These are phyloP conservation scores for Beris chalybata DNA, from an alignment of 2,888 invertebrate genomes.

Conservation along the genomic window DNA sequence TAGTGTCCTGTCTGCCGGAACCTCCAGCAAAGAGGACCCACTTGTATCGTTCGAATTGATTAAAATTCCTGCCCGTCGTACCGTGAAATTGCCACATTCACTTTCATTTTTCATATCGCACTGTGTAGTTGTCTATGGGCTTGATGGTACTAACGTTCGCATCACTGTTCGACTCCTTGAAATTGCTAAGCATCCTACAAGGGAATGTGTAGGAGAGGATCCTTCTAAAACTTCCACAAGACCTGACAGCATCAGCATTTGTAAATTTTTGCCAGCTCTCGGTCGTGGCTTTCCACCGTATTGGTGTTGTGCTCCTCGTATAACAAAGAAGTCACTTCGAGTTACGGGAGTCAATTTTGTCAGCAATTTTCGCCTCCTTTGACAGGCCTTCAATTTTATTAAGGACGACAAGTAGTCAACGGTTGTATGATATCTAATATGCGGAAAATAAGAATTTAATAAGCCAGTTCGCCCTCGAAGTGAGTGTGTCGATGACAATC, in stretches of 20 bases:
- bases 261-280: conserved; percentile 11
- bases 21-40: conserved; percentile 14
- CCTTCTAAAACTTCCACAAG: background rate
- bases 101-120: conserved; percentile 38
- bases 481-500: no score
- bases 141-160: no score
- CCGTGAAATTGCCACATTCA: conserved; percentile 38
- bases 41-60: conserved; percentile 37
- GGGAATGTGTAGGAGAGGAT: background rate
- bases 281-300: background rate
- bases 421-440: conserved; percentile 15
- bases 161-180: no score
- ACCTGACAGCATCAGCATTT: conserved; percentile 21
- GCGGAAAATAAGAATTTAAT: conserved; percentile 34
- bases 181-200: no score
- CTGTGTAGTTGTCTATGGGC: background rate
- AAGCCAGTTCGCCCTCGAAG: conserved; percentile 1
- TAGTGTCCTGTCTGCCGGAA: background rate
- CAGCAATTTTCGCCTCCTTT: conserved; percentile 36
- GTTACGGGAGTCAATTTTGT: conserved; percentile 35
- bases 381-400: conserved; percentile 32
- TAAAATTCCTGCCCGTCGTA: conserved; percentile 38
- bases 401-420: conserved; percentile 7
- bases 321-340: conserved; percentile 32
- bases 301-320: conserved; percentile 1